phyloP scores from a whole-genome alignment of 2,888 invertebrate species.

The Lissocephala sabroskyi region DNA sequence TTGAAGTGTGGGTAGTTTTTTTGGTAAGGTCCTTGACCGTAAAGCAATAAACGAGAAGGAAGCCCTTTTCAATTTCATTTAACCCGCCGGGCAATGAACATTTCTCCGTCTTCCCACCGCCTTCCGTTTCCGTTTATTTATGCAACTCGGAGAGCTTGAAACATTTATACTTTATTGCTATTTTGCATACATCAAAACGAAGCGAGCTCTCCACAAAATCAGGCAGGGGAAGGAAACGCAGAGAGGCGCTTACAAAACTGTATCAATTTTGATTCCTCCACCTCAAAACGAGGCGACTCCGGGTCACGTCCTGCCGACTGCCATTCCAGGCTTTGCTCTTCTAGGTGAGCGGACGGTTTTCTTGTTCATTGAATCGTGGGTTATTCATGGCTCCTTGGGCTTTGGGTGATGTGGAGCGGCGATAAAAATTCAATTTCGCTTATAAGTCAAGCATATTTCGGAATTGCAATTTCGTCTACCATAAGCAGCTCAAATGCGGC shows the following conservation, averaged over 20 bases:
- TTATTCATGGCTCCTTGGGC: slow-evolving; percentile 26
- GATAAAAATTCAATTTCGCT: slow-evolving; percentile 59
- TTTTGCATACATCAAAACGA: slow-evolving; percentile 52
- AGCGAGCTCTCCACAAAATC: neutral
- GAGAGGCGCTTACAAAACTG: too few species aligned
- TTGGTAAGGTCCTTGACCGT: slow-evolving; percentile 5
- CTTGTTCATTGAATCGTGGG: slow-evolving; percentile 54
- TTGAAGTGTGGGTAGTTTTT: neutral
- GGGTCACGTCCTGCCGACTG: neutral
- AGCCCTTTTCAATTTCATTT: slow-evolving; percentile 33
- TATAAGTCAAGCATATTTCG: slow-evolving; percentile 27
- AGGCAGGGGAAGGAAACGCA: too few species aligned
- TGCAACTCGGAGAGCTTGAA: slow-evolving; percentile 21
- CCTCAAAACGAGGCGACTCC: neutral
- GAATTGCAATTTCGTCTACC: too few species aligned
- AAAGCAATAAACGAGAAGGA: slow-evolving; percentile 19
- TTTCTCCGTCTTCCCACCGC: neutral
- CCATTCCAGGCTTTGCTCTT: slow-evolving; percentile 1
- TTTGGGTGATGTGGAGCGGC: slow-evolving; percentile 28
- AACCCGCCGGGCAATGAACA: neutral
- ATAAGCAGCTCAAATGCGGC: too few species aligned
- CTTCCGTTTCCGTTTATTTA: slow-evolving; percentile 14
- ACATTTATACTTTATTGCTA: slow-evolving; percentile 49
- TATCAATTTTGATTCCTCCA: neutral
- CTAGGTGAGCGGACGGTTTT: slow-evolving; percentile 37